Base-by-base conservation (phyloP, 1,140 invertebrate genomes). In the Augochlora pura region DNA sequence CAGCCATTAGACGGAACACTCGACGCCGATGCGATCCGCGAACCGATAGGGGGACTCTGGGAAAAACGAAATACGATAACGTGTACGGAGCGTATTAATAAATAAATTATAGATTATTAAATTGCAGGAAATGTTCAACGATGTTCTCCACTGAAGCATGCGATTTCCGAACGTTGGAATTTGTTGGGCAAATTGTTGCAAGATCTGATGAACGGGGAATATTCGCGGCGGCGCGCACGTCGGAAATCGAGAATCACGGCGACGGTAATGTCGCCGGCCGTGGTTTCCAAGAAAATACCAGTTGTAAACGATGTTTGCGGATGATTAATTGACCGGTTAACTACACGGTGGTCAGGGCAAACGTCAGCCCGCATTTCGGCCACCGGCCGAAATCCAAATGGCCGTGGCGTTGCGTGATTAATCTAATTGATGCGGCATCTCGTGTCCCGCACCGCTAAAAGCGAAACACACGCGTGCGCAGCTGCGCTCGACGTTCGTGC, bases 341-440 rank as follows among this genome's bases (percentile, higher is more conserved):
- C 76, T 73, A n/a, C 27, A 63, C 42, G 68, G 21, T 71, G 76
- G 68, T 21, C 46, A 3, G 80, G 74, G 49, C 62, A 65, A 68
- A 66, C 54, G 72, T 67, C 64, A 46, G 66, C 32, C 42, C 54
- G 60, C 62, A 59, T 66, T 86, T 79, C 73, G 46, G 62, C 42
- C 52, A 64, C 10, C 69, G 52, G 64, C n/a, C n/a, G n/a, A 72
- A 77, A 83, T 81, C 77, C 72, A 82, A 85, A 83, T 78, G 71
- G 27, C 73, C 82, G 75, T 86, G 85, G 76, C 81, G 83, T 82
- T n/a, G 67, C 64, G 81, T 84, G 86, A 89, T 89, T 89, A 89
- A 88, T 88, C 75, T 88, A 88, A 89, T 89, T 88, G 87, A 88
- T 80, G 81, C 76, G 80, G 64, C 78, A 62, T 81, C 80, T 82